These are phyloP conservation scores for Anthoscopus minutus DNA, from an alignment of 2,113 vertebrate genomes.

Conservation along the genomic window DNA sequence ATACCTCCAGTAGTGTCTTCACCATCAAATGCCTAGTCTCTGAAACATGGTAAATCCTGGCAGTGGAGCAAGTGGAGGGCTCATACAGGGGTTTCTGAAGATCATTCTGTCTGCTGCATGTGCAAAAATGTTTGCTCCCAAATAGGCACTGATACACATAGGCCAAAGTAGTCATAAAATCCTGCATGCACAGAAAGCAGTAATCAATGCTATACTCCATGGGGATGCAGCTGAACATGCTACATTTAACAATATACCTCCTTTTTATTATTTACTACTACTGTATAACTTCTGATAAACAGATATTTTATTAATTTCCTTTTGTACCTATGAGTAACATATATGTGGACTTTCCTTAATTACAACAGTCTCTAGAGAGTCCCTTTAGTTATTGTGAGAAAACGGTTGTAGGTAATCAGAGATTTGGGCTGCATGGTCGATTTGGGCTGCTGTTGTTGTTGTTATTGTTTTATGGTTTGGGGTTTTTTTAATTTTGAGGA, in stretches of 20 bases:
- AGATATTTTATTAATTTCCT: neutral
- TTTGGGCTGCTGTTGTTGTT: no score
- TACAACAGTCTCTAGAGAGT: neutral
- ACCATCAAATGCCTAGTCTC: neutral
- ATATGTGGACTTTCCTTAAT: conserved; percentile 2
- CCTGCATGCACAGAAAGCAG: neutral
- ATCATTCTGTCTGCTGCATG: neutral
- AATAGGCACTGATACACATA: neutral
- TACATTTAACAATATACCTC: conserved; percentile 32
- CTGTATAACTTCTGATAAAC: neutral
- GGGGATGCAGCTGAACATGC: neutral
- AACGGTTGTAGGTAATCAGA: neutral
- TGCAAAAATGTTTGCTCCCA: neutral
- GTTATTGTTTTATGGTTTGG: fast-evolving
- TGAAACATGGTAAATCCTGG: neutral
- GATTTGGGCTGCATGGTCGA: neutral
- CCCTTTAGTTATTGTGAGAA: neutral
- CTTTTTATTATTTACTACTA: conserved; percentile 43
- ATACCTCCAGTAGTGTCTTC: neutral
- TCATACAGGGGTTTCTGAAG: neutral
- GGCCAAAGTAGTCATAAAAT: neutral
- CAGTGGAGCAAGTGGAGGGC: neutral
- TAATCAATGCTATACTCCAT: neutral
- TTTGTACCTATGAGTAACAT: neutral
- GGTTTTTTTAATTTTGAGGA: neutral